Conservation (phyloP, 2,113 vertebrate genomes). For the Picathartes gymnocephalus region DNA sequence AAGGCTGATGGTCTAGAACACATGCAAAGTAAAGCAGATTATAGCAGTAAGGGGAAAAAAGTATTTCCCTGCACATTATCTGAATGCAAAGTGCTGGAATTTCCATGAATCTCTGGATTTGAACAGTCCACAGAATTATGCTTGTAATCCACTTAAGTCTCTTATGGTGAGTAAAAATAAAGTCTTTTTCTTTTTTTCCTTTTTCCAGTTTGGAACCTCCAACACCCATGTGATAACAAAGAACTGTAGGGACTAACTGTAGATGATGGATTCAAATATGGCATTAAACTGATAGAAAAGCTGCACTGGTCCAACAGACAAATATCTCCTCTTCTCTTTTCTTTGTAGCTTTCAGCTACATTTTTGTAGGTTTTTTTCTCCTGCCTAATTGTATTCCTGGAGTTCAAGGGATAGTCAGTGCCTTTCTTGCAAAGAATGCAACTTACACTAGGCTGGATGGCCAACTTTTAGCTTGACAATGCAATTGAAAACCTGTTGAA, state of each 20-base stretch:
- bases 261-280: not conserved
- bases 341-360: not conserved
- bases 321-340: not conserved
- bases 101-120: not conserved
- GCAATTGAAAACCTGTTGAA: not conserved
- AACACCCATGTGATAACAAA: not conserved
- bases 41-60: accelerated
- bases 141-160: not conserved
- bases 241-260: not conserved
- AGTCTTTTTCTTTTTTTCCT: not conserved
- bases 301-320: not conserved
- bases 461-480: not conserved
- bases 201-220: not conserved
- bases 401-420: not conserved
- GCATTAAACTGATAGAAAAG: not conserved
- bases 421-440: not conserved
- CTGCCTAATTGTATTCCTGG: not conserved
- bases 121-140: not conserved
- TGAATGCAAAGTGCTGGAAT: not conserved
- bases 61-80: accelerated
- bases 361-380: not conserved
- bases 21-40: not conserved
- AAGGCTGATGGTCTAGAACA: not conserved
- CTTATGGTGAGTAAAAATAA: not conserved
- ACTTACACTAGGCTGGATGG: not conserved